Conservation (phyloP, 1,140 invertebrate species). For the Macrotrachela quadricornifera region DNA sequence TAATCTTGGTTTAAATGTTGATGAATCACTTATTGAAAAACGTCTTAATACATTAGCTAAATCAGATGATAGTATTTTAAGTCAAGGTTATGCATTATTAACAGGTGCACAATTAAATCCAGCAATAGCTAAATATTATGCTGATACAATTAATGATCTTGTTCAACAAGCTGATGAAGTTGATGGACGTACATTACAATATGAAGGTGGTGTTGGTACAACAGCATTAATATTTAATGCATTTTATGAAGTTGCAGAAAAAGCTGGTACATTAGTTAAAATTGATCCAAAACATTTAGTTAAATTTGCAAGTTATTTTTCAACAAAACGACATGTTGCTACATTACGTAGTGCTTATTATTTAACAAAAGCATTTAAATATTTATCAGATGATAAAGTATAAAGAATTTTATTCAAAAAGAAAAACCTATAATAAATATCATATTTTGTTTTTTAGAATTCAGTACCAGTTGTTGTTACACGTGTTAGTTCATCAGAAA, state of each 20-base stretch:
- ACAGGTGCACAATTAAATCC: slow-evolving; percentile 45
- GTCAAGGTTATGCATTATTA: slow-evolving; percentile 59
- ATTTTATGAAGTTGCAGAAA: slow-evolving; percentile 45
- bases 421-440: background rate
- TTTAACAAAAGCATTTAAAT: background rate
- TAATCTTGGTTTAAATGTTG: too few species aligned
- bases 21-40: too few species aligned
- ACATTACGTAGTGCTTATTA: slow-evolving; percentile 27
- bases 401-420: background rate
- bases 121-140: slow-evolving; percentile 38
- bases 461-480: slow-evolving; percentile 1
- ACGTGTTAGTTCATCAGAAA: background rate
- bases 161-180: slow-evolving; percentile 83
- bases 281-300: slow-evolving; percentile 47
- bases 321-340: slow-evolving; percentile 25
- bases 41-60: too few species aligned
- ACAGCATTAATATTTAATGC: slow-evolving; percentile 48
- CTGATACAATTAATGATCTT: slow-evolving; percentile 63
- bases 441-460: background rate
- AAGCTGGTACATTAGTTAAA: too few species aligned
- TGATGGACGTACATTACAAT: slow-evolving; percentile 56
- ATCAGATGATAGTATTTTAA: too few species aligned
- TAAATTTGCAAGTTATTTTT: slow-evolving; percentile 72
- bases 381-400: background rate
- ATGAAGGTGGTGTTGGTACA: slow-evolving; percentile 61